phyloP scores from a whole-genome alignment of 2,113 vertebrate genomes.

The Zapornia atra region DNA sequence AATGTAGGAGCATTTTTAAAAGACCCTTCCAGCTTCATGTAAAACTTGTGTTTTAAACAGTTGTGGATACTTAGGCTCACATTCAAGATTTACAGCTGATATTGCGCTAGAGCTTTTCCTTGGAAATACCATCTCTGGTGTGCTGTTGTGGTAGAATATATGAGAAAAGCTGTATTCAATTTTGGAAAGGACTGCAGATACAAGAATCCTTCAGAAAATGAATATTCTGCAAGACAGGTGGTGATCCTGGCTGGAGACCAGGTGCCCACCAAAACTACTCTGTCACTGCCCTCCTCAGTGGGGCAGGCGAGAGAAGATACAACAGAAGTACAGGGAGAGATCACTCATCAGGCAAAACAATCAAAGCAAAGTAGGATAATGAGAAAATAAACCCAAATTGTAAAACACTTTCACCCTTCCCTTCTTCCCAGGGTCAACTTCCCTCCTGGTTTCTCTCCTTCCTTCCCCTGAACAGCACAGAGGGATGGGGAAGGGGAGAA shows the following conservation, averaged over 20 bases:
- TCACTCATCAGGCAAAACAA: no score
- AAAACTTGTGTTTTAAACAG: background rate
- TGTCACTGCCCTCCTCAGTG: no score
- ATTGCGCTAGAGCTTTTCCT: background rate
- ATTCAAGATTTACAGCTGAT: background rate
- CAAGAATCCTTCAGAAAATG: background rate
- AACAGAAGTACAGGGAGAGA: no score
- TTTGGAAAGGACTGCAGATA: background rate
- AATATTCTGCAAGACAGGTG: background rate
- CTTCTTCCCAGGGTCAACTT: no score
- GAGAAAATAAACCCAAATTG: no score
- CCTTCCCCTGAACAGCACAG: no score
- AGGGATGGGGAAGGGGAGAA: background rate
- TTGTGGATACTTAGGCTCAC: background rate
- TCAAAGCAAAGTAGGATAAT: no score
- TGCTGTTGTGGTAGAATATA: background rate
- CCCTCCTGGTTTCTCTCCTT: no score
- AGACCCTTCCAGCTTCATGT: background rate
- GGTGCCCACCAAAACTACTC: no score
- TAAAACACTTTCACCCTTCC: no score
- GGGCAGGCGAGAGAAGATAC: no score
- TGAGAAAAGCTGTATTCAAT: background rate
- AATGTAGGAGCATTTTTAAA: background rate
- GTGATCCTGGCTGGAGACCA: no score
- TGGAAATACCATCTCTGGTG: background rate